phyloP scores from a whole-genome alignment of 1,140 invertebrate genomes.

The Kradibia gibbosae region DNA sequence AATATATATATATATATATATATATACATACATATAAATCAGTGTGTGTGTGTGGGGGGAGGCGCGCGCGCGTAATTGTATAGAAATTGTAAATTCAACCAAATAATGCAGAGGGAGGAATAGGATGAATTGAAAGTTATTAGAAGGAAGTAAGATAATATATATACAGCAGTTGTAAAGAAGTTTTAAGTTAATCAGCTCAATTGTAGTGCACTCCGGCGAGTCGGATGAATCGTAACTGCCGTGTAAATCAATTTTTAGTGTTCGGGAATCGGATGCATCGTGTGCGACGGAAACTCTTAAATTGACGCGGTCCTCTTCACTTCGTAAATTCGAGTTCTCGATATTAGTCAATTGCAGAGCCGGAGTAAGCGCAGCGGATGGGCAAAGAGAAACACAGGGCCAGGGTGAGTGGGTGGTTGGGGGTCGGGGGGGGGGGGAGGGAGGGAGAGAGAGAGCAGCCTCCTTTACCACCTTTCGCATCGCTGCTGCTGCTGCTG shows the following conservation, averaged over 20 bases:
- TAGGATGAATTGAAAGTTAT: too few species aligned
- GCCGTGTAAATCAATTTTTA: not conserved
- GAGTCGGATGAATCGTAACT: not conserved
- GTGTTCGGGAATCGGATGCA: not conserved
- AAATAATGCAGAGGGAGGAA: too few species aligned
- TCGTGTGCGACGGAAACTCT: not conserved
- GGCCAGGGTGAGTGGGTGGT: not conserved
- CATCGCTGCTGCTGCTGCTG: too few species aligned
- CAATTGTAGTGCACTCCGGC: too few species aligned
- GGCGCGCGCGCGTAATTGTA: too few species aligned
- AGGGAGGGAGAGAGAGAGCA: not conserved
- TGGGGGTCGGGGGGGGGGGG: not conserved
- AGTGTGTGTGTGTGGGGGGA: too few species aligned
- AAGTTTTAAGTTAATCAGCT: too few species aligned
- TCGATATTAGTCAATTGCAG: constrained; percentile 16
- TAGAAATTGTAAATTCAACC: too few species aligned
- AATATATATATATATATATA: too few species aligned
- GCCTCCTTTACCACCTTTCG: not conserved
- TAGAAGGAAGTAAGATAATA: too few species aligned
- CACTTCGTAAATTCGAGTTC: not conserved
- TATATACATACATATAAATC: too few species aligned
- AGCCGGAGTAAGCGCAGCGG: not conserved
- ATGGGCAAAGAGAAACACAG: not conserved
- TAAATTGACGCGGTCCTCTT: not conserved
- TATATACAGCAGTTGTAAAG: too few species aligned